These are phyloP conservation scores for Tupaia tana DNA, from an alignment of 2,113 vertebrate genomes.

Conservation along the genomic window DNA sequence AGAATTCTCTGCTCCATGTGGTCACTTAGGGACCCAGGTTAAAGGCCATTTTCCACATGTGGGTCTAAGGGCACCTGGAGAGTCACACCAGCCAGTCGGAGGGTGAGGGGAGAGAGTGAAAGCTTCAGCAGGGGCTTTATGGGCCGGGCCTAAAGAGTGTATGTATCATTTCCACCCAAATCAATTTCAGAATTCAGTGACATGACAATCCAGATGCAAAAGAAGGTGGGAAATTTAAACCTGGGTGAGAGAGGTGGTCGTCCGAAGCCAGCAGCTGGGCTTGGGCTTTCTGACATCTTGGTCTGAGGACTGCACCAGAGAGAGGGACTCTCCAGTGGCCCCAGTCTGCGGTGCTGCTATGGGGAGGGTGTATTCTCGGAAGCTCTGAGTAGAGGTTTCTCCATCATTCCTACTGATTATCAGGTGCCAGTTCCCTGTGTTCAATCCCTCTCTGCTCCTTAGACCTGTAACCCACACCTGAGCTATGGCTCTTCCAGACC, in stretches of 20 bases:
- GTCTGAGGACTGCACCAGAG: not conserved
- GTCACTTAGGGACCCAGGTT: not conserved
- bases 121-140: too few species aligned
- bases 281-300: not conserved
- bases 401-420: not conserved
- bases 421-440: not conserved
- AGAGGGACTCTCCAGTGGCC: not conserved
- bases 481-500: not conserved
- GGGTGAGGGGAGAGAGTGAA: not conserved
- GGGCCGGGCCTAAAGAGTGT: not conserved
- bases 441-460: not conserved
- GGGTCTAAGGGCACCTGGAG: not conserved
- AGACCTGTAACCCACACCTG: not conserved
- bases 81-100: not conserved
- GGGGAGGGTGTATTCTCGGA: not conserved
- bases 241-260: not conserved
- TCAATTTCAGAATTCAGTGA: not conserved
- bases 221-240: too few species aligned
- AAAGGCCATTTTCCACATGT: not conserved
- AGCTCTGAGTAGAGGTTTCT: not conserved
- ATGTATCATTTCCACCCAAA: not conserved
- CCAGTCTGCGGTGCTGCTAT: not conserved
- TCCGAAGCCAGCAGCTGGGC: not conserved
- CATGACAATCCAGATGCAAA: not conserved
- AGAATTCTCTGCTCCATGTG: not conserved